These are phyloP conservation scores for Monomorium pharaonis DNA, from an alignment of 1,140 invertebrate genomes.

Conservation along the genomic window DNA sequence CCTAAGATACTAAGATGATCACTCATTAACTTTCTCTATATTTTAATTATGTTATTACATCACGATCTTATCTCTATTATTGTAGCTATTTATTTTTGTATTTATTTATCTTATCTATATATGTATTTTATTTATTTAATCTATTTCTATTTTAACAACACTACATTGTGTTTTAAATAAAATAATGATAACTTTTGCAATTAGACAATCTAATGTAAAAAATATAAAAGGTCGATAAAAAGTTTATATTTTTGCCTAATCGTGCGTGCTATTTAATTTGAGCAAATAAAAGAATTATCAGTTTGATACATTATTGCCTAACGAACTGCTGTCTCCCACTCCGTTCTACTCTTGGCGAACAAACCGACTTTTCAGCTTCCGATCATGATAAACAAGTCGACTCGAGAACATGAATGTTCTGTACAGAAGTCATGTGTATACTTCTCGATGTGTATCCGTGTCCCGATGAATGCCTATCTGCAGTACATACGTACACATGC, in stretches of 20 bases:
- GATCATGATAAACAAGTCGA: conserved; percentile 70
- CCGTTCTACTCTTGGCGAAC: conserved; percentile 58
- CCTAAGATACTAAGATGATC: too few species aligned
- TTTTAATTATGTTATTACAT: too few species aligned
- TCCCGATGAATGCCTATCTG: conserved; percentile 2
- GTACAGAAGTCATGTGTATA: conserved; percentile 3
- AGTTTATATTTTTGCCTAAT: neutral
- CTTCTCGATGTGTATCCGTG: neutral
- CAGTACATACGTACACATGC: neutral
- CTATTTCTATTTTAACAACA: neutral
- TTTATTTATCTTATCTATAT: too few species aligned
- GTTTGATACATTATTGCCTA: conserved; percentile 58
- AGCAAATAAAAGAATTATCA: conserved; percentile 30
- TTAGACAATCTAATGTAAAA: neutral
- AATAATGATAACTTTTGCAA: neutral
- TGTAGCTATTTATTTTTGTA: too few species aligned
- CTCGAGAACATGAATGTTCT: conserved; percentile 38
- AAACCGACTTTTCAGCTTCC: conserved; percentile 71
- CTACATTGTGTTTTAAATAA: neutral
- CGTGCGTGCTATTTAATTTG: neutral
- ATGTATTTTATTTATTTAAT: neutral
- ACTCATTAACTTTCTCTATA: too few species aligned
- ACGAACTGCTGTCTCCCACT: conserved; percentile 35
- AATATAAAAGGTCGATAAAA: neutral
- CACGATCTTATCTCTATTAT: too few species aligned